Evolutionary conservation across 2,888 invertebrate species (phyloP), one percentile per base, ranked within the genome.

Genomic region (Tipula confusa): DNA sequence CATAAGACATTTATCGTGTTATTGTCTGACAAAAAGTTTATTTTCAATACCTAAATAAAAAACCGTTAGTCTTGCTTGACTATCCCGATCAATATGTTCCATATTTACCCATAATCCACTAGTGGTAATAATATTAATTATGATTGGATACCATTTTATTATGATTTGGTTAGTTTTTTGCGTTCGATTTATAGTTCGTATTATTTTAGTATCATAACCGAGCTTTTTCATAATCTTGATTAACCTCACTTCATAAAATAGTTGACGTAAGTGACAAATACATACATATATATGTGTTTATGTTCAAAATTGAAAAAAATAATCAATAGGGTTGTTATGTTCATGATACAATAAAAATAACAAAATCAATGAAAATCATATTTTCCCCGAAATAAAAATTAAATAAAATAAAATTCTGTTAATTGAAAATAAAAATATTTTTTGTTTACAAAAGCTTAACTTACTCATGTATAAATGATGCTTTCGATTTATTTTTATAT

Each of bases 361-460:
- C 18, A 18, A 64, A 64, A 64, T 64, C 64, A 24, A 64, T 24
- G 64, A 64, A 64, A 64, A 64, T 7, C 11, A 4, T 18, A 64
- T 24, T 64, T 24, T 24, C 18, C 64, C 24, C 64, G 64, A 64
- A 64, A 64, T 15, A 15, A 43, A 5, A 43, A 43, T 15, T 43
- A 43, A 43, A 43, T 15, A 15, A 2, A 15, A 43, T 15, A 43
- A 43, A 15, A 9, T 24, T 7, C 64, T 64, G 64, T 64, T n/a
- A 64, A 64, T 64, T 64, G 64, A 64, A 64, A 43, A 43, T 3
- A 43, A 43, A 43, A 64, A 64, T 64, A 18, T n/a, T n/a, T n/a
- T 38, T 64, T 43, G 64, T 64, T 64, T 64, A 64, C 64, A 64
- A 64, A 64, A 64, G 24, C 24, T 64, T 64, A 64, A 64, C 64